Percentiles rank a stretch among this genome's conserved stretches.
phyloP scores from a whole-genome alignment of 1,140 invertebrate genomes.

The Leptonema lineaticorne region DNA sequence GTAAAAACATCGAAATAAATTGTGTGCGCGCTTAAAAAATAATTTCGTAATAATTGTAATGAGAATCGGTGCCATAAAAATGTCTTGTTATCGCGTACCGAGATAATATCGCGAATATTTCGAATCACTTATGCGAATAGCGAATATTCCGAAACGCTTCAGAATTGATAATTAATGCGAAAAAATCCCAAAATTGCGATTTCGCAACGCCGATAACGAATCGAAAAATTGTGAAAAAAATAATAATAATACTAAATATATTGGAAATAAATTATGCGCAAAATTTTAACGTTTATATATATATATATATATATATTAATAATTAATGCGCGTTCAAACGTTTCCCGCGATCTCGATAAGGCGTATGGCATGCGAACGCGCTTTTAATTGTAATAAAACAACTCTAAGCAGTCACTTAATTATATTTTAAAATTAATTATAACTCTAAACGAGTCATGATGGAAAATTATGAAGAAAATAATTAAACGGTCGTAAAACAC shows the following conservation, averaged over 20 bases:
- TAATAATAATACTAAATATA: constrained; percentile 2
- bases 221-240: not conserved
- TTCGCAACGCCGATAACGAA: too few relatives aligned
- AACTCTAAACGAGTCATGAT: not conserved
- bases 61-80: not conserved
- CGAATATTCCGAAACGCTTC: not conserved
- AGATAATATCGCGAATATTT: constrained; percentile 11
- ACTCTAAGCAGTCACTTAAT: too few relatives aligned
- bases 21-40: not conserved
- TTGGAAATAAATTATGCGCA: not conserved
- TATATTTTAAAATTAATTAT: too few relatives aligned
- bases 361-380: too few relatives aligned
- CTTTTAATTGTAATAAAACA: too few relatives aligned
- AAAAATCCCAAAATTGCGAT: too few relatives aligned
- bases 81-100: constrained; percentile 1
- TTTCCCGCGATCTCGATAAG: too few relatives aligned
- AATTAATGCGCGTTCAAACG: not conserved
- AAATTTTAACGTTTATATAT: not conserved
- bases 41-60: not conserved
- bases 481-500: too few relatives aligned
- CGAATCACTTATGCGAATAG: constrained; percentile 11
- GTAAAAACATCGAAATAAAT: too few relatives aligned
- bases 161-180: not conserved
- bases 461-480: not conserved
- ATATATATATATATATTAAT: not conserved